phyloP scores from a whole-genome alignment of 2,888 invertebrate species.

The Ophion costatus region DNA sequence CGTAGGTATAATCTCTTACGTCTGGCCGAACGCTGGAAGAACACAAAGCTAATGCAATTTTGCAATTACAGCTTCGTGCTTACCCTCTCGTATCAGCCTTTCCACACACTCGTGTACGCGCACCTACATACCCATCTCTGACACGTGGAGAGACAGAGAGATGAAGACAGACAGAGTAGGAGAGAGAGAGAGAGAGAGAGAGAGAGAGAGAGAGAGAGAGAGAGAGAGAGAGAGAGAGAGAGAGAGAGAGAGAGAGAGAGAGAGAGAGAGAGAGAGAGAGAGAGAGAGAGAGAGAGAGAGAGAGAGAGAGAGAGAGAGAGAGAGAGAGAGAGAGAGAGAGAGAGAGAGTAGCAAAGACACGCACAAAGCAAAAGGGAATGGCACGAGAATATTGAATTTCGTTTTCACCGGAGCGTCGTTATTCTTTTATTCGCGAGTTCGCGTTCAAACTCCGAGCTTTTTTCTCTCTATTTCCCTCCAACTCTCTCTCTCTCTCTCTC shows the following conservation, averaged over 20 bases:
- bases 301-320: no score
- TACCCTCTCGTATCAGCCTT: conserved; percentile 67
- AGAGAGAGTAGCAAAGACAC: conserved; percentile 46
- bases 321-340: neutral
- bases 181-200: no score
- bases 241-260: no score
- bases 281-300: no score
- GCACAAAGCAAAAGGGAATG: conserved; percentile 57
- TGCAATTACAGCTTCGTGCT: conserved; percentile 77
- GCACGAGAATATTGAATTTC: conserved; percentile 78
- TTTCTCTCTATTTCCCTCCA: conserved; percentile 47
- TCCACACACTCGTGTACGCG: conserved; percentile 32
- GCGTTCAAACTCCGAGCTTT: conserved; percentile 49
- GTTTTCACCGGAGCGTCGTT: conserved; percentile 76
- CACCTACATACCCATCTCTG: conserved; percentile 4
- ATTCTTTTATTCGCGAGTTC: conserved; percentile 75
- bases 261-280: neutral
- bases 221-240: neutral
- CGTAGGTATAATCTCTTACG: conserved; percentile 75
- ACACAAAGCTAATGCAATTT: conserved; percentile 82
- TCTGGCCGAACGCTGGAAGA: conserved; percentile 78
- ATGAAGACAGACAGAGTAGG: no score
- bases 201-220: neutral
- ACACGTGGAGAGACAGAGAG: neutral
- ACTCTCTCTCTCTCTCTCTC: conserved; percentile 38